A percentile compares a stretch with the other conserved stretches of the same genome.
These are phyloP conservation scores for Actinemys pallida DNA, from an alignment of 2,113 vertebrate genomes.

Conservation along the genomic window DNA sequence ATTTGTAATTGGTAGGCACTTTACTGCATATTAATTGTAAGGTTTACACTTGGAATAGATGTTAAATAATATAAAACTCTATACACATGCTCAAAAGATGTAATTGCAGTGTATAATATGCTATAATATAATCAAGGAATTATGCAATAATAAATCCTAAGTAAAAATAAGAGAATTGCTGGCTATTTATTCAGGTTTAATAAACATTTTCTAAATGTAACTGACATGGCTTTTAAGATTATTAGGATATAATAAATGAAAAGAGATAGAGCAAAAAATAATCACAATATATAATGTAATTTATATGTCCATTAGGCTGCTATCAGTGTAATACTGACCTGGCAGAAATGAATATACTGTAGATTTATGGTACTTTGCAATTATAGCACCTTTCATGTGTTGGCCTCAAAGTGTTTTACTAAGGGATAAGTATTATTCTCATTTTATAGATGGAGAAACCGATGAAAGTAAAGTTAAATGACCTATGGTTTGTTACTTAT, in stretches of 20 bases:
- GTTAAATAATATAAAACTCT: neutral
- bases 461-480: constrained; percentile 37
- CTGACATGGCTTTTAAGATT: neutral
- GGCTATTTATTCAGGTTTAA: neutral
- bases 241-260: neutral
- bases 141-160: neutral
- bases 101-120: neutral
- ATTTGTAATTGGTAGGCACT: neutral
- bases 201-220: neutral
- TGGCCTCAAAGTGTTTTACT: constrained; percentile 61
- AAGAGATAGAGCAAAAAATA: neutral
- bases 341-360: constrained; percentile 47
- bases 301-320: constrained; percentile 50
- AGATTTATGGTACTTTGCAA: constrained; percentile 58
- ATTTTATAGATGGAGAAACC: constrained; percentile 35
- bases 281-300: constrained; percentile 28
- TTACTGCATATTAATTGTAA: constrained; percentile 12
- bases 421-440: constrained; percentile 45
- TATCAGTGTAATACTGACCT: constrained; percentile 54
- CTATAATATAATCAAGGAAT: neutral
- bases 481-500: constrained; percentile 18
- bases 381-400: constrained; percentile 1
- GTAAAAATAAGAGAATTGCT: neutral
- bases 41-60: neutral
- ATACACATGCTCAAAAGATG: neutral